Evolutionary conservation across 2,113 vertebrate species (phyloP).

Genomic region (Phodopus roborovskii): DNA sequence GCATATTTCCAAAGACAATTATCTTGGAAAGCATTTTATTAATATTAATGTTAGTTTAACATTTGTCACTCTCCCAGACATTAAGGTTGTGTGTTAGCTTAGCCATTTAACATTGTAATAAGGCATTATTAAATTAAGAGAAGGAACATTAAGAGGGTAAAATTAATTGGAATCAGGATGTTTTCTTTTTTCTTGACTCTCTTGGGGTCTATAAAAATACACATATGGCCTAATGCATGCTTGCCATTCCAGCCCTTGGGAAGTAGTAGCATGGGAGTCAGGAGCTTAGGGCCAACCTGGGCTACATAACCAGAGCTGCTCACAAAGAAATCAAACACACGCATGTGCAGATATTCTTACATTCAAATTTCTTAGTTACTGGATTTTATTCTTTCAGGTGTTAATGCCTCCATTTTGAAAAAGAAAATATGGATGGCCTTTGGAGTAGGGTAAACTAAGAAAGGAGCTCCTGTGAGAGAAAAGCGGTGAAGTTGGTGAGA

Average conservation of each 20-base stretch:
- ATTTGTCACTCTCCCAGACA: neutral
- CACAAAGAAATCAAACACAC: neutral
- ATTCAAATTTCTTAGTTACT: neutral
- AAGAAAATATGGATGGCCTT: neutral
- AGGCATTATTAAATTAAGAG: constrained; percentile 18
- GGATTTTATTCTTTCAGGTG: constrained; percentile 31
- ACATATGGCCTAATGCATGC: neutral
- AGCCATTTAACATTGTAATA: neutral
- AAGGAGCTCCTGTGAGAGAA: neutral
- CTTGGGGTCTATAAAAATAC: neutral
- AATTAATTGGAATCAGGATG: neutral
- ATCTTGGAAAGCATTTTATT: neutral
- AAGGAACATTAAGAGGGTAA: neutral
- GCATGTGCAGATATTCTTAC: neutral
- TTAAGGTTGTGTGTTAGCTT: constrained; percentile 12
- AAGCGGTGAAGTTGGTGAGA: neutral
- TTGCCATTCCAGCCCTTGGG: neutral
- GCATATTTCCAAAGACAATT: neutral
- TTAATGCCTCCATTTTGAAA: constrained; percentile 11
- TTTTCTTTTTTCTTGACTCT: neutral
- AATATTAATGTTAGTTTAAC: constrained; percentile 16
- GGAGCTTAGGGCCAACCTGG: neutral
- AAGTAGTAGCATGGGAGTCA: neutral
- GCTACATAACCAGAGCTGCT: neutral
- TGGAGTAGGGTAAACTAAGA: neutral